phyloP scores from a whole-genome alignment of 2,888 invertebrate species.

The Vandiemenella viatica region DNA sequence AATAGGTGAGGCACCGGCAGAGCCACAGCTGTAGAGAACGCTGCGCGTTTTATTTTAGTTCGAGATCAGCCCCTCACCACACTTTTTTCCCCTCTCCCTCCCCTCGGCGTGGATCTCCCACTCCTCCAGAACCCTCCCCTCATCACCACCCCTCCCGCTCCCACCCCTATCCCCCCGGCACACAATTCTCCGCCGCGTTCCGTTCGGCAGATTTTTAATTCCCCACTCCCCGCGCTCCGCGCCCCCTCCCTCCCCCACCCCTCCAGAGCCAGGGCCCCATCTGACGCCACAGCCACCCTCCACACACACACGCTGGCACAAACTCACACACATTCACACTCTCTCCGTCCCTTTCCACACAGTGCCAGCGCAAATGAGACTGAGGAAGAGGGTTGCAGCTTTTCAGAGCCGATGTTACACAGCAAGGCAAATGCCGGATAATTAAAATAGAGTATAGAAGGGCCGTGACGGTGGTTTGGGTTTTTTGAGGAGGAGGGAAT shows the following conservation, averaged over 20 bases:
- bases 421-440: conserved; percentile 17
- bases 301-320: neutral
- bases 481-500: neutral
- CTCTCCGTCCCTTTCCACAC: neutral
- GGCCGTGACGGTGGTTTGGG: conserved; percentile 5
- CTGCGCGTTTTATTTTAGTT: neutral
- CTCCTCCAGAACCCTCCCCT: neutral
- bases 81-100: neutral
- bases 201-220: conserved; percentile 2
- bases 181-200: neutral
- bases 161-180: neutral
- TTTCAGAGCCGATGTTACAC: conserved; percentile 12
- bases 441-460: conserved; percentile 16
- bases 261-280: neutral
- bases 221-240: neutral
- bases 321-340: neutral
- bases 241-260: neutral
- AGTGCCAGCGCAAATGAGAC: neutral
- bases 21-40: neutral
- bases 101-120: neutral
- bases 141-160: neutral
- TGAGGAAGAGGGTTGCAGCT: neutral
- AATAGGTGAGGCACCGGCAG: neutral
- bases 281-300: neutral
- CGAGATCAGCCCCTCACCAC: neutral